Evolutionary conservation across 2,888 invertebrate genomes (phyloP).

Genomic region (Pterobdella sp.): DNA sequence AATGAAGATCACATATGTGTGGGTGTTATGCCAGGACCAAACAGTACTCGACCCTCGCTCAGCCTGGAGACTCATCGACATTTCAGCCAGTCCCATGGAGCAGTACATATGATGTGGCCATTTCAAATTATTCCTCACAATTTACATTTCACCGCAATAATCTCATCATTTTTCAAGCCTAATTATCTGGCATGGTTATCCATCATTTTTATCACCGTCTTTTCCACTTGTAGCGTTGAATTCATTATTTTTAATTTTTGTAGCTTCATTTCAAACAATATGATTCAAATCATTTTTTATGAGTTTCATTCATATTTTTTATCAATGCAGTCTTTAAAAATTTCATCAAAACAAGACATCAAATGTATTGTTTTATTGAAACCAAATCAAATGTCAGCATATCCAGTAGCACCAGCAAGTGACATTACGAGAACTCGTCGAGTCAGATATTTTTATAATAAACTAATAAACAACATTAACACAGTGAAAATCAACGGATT

Average conservation of each 20-base stretch:
- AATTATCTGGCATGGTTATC: not conserved
- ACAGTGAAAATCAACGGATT: not conserved
- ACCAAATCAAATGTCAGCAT: too few relatives aligned
- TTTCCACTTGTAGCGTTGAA: not conserved
- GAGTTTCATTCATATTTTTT: not conserved
- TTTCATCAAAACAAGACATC: not conserved
- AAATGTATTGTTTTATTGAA: too few relatives aligned
- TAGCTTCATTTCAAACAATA: too few relatives aligned
- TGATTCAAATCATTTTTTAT: too few relatives aligned
- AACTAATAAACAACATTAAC: not conserved
- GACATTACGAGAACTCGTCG: not conserved
- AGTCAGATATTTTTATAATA: not conserved
- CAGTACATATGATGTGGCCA: conserved; percentile 42
- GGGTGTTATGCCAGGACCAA: conserved; percentile 94
- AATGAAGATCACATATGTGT: conserved; percentile 86
- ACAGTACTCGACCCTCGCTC: conserved; percentile 84
- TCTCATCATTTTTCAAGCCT: not conserved
- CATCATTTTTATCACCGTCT: not conserved
- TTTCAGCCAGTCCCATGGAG: conserved; percentile 44
- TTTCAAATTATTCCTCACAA: not conserved
- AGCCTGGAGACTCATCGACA: conserved; percentile 88
- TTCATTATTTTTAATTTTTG: not conserved
- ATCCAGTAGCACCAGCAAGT: not conserved
- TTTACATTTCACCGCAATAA: not conserved
- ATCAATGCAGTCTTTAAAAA: not conserved